Conservation (phyloP, 2,888 invertebrate species). For the Pyrocoelia pectoralis region DNA sequence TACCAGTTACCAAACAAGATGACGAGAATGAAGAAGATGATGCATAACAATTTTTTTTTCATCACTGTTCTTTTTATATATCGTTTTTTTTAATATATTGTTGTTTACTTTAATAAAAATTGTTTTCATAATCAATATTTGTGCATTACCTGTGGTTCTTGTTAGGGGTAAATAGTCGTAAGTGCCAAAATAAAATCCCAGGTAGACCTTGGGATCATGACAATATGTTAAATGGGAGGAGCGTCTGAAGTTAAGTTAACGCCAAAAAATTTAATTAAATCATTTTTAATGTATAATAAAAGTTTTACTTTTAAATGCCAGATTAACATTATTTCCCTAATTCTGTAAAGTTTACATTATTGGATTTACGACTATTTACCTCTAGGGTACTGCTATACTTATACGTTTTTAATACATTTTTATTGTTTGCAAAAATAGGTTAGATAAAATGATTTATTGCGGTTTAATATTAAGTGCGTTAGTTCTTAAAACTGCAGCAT, state of each 20-base stretch:
- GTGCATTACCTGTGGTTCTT: conserved; percentile 1
- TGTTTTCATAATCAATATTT: conserved; percentile 9
- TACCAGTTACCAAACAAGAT: conserved; percentile 5
- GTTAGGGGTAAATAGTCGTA: not conserved
- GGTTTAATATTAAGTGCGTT: no score
- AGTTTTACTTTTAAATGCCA: not conserved
- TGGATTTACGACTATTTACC: conserved; percentile 10
- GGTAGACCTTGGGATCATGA: not conserved
- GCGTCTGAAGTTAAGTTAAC: conserved; percentile 11
- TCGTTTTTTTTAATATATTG: not conserved
- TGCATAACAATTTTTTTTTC: conserved; percentile 7
- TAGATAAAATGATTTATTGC: no score
- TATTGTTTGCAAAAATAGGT: no score
- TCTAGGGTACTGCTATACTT: not conserved
- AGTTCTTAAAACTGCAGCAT: no score
- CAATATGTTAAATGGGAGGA: conserved; percentile 11
- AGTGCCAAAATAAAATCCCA: conserved; percentile 7
- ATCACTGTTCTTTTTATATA: conserved; percentile 2
- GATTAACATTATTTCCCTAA: conserved; percentile 12
- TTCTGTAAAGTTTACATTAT: conserved; percentile 14
- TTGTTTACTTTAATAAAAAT: conserved; percentile 13
- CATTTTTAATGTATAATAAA: not conserved
- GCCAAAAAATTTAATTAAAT: not conserved
- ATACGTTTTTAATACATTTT: no score
- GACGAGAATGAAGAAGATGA: conserved; percentile 4